These are phyloP conservation scores for Cacoxenus indagator DNA, from an alignment of 2,888 invertebrate species.

Conservation along the genomic window DNA sequence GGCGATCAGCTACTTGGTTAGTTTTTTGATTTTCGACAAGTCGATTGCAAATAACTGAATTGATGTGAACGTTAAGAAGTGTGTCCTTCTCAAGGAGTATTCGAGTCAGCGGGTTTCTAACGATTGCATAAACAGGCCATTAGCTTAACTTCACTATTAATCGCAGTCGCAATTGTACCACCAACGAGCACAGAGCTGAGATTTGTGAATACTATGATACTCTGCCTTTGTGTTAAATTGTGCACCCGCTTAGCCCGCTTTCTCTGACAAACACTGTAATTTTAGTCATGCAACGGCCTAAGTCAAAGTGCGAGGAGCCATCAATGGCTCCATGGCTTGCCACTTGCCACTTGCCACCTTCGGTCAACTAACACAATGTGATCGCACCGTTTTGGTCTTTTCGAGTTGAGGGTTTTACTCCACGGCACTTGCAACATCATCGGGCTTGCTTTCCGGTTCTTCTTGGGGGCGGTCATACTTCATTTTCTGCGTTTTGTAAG, in stretches of 20 bases:
- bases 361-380: too few relatives aligned
- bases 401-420: too few relatives aligned
- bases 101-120: conserved; percentile 5
- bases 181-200: too few relatives aligned
- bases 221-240: not conserved
- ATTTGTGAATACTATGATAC: too few relatives aligned
- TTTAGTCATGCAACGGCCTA: too few relatives aligned
- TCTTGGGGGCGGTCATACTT: conserved; percentile 22
- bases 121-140: conserved; percentile 38
- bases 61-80: not conserved
- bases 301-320: too few relatives aligned
- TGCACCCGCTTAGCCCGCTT: not conserved
- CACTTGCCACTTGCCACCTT: too few relatives aligned
- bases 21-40: not conserved
- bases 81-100: not conserved
- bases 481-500: conserved; percentile 24
- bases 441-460: not conserved
- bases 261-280: conserved; percentile 1
- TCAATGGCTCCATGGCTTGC: too few relatives aligned
- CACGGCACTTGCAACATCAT: too few relatives aligned
- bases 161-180: conserved; percentile 51
- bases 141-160: conserved; percentile 54
- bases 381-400: too few relatives aligned
- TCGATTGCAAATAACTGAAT: too few relatives aligned
- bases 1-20: not conserved